Evolutionary conservation across 2,113 vertebrate species (phyloP).

Genomic region (Sander vitreus): DNA sequence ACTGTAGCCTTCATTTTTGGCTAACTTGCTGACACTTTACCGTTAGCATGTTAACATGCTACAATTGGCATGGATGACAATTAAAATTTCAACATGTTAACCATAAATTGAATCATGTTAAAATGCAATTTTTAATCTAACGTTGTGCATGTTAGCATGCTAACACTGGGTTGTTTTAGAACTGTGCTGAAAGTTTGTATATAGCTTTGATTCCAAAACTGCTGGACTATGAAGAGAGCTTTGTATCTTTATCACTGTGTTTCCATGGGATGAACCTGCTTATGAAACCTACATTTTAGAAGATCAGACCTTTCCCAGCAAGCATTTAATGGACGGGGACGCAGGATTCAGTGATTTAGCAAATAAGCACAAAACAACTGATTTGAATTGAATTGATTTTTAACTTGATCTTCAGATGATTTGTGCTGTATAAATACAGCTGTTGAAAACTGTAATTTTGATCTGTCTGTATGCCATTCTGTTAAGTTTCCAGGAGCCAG

Average conservation of each 20-base stretch:
- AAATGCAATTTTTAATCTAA: too few relatives aligned
- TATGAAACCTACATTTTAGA: background rate
- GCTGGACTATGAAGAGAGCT: background rate
- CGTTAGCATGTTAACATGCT: too few relatives aligned
- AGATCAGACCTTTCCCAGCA: background rate
- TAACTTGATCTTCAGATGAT: constrained; percentile 18
- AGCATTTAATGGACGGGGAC: background rate
- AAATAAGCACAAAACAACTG: constrained; percentile 46
- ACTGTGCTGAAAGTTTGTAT: background rate
- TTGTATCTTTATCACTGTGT: constrained; percentile 15
- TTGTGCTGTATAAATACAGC: constrained; percentile 34
- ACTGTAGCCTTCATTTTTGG: too few relatives aligned
- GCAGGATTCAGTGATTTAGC: background rate
- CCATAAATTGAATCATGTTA: too few relatives aligned
- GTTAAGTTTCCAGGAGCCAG: constrained; percentile 47
- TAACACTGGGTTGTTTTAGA: too few relatives aligned
- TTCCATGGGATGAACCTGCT: background rate
- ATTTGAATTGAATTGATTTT: background rate
- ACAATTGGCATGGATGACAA: too few relatives aligned
- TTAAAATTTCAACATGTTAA: too few relatives aligned
- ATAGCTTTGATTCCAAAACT: background rate
- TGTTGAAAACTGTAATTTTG: constrained; percentile 24
- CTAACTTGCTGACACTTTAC: too few relatives aligned
- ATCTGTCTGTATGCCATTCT: constrained; percentile 16
- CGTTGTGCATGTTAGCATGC: too few relatives aligned